Percentiles rank a stretch among this genome's conserved stretches.
Evolutionary conservation across 2,888 invertebrate genomes (phyloP).

Genomic region (Hetaerina titia): DNA sequence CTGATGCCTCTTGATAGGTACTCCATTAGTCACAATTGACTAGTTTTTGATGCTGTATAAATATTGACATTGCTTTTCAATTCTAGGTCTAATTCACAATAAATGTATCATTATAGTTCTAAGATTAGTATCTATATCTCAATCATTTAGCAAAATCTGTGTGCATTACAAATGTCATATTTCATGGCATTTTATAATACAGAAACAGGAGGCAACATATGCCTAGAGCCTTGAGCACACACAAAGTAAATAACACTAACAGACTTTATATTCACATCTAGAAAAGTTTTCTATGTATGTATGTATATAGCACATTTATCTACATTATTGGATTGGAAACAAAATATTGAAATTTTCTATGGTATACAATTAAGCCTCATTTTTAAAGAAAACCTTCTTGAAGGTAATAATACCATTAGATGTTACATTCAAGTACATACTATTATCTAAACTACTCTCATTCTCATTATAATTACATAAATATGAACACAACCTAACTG

Average conservation of each 20-base stretch:
- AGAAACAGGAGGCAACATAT: slow-evolving; percentile 40
- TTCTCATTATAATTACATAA: background rate
- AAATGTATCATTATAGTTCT: background rate
- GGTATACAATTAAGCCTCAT: background rate
- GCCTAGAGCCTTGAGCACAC: slow-evolving; percentile 15
- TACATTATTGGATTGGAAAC: background rate
- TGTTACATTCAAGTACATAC: slow-evolving; percentile 17
- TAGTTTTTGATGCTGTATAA: background rate
- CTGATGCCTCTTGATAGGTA: slow-evolving; percentile 4
- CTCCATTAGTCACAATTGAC: background rate
- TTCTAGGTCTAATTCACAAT: slow-evolving; percentile 44
- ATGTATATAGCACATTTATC: background rate
- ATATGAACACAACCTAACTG: slow-evolving; percentile 48
- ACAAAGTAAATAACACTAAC: background rate
- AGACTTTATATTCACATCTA: background rate
- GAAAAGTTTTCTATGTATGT: background rate
- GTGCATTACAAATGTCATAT: slow-evolving; percentile 13
- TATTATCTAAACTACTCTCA: slow-evolving; percentile 2
- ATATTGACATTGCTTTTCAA: slow-evolving; percentile 40
- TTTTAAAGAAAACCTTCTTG: background rate
- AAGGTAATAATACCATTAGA: background rate
- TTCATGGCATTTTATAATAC: background rate
- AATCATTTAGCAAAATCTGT: background rate
- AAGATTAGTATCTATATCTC: background rate
- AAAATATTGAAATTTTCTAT: background rate